Conservation (phyloP, 2,113 vertebrate species). For the Panurus biarmicus region DNA sequence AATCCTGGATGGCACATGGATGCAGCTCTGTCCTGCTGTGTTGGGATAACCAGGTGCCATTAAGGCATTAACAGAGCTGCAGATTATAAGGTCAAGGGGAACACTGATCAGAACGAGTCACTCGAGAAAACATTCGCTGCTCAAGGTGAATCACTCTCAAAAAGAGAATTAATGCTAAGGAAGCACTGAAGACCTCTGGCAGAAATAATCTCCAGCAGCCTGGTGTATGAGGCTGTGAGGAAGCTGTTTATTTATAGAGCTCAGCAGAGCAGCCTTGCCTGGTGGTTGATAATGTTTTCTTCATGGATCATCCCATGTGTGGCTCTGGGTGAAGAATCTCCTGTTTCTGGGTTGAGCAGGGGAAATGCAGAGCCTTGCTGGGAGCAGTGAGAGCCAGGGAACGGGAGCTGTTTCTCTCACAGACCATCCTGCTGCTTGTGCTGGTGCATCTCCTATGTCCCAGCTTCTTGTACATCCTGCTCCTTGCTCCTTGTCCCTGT, state of each 20-base stretch:
- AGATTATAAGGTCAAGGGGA: neutral
- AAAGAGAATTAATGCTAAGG: neutral
- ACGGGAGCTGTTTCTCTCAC: neutral
- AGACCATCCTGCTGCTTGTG: neutral
- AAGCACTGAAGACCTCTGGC: neutral
- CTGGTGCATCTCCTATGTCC: neutral
- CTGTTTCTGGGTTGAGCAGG: neutral
- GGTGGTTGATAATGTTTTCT: neutral
- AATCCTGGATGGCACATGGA: neutral
- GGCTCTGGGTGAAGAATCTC: neutral
- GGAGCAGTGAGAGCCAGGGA: neutral
- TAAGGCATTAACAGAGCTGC: slow-evolving; percentile 15
- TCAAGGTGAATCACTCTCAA: slow-evolving; percentile 19
- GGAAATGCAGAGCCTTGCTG: neutral
- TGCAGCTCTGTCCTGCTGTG: neutral
- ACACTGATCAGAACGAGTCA: neutral
- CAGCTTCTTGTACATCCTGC: accelerated
- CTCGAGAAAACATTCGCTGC: neutral
- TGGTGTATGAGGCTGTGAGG: neutral
- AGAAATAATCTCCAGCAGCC: neutral
- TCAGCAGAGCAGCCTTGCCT: neutral
- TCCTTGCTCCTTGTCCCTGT: accelerated
- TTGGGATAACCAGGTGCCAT: neutral
- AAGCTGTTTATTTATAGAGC: neutral
- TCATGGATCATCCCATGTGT: neutral